Evolutionary conservation across 1,140 invertebrate genomes (phyloP), one percentile per base, ranked within the genome.

Genomic region (Dendrolimus kikuchii): DNA sequence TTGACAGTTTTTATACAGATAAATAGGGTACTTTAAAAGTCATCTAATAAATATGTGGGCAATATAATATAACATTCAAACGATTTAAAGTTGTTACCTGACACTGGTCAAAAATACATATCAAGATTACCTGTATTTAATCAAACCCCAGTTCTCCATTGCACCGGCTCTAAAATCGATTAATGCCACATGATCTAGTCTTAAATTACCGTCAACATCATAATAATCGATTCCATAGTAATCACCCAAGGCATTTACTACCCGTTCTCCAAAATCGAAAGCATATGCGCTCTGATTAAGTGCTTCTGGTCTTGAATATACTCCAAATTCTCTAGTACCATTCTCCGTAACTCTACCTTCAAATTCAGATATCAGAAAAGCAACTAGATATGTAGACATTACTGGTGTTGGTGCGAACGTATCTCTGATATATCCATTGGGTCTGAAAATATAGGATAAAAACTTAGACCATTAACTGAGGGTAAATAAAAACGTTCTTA

Each of bases 361-460:
- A 41, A 85, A 82, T 53, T 88, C 79, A 5, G 87, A 88, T 38
- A 96, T 90, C 39, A 94, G 88, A 68, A 95, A 94, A 0, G 95
- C 95, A 2, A 96, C 88, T 2, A 96, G 78, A 60, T 97, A 97
- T 0, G 95, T 94, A 0, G 95, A 94, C 95, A 97, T 97, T 41
- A 82, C 88, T 0, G 95, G 92, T 4, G 93, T 93, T 48, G 90
- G 88, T 7, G 91, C 69, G 71, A 93, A 96, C n/a, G 38, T 69
- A 23, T 90, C 89, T 47, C 81, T 57, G 2, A 73, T 55, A 47
- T 72, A 80, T 4, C 80, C 81, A 64, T 84, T 81, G 6, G 60
- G 38, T 40, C 82, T 84, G 55, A 49, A 76, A 77, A 37, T 37
- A 7, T 10, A 41, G 9, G 5, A 40, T 5, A 40, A 6, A 7